Base-by-base conservation (phyloP, 2,797 vertebrate species). In the Myotis vivesi region DNA sequence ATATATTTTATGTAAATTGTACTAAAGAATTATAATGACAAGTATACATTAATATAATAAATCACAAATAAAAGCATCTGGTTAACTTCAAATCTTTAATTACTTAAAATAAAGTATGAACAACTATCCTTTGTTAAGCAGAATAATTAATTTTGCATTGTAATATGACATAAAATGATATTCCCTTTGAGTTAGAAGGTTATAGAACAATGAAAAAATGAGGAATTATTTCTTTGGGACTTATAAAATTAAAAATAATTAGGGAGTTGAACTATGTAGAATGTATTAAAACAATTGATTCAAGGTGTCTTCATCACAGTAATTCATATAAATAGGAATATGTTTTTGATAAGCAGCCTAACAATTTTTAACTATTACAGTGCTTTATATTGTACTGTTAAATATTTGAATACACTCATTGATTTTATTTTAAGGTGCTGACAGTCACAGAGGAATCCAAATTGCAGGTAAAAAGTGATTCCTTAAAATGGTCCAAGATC, bases 191-290 rank as follows among this genome's bases (percentile, higher is more conserved):
- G 79, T 90, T 93, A 83, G 36, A 73, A 3, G 1, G 20, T 75
- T 81, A 96, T 36, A 91, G 25, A 86, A 72, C 44, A 94, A 95
- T 93, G 25, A 91, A 96, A 87, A 97, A 97, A 81, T 69, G 6
- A 77, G 72, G 84, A 4, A 92, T 59, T 81, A 87, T 82, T 36
- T 91, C 23, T 91, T 53, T 91, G 53, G 89, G 90, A n/a, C n/a
- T 94, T 91, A 53, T 36, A 87, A 83, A 98, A 94, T 89, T 96
- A 91, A 92, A 97, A 90, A 15, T 83, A 95, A 97, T 96, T 97
- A 92, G 94, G 55, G 23, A 97, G 87, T 92, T 66, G 53, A 30
- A 89, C 36, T 84, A 46, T 62, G 2, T 23, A 85, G 19, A 38
- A 25, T 89, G 5, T 94, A 95, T 96, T 96, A 95, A 97, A 97